Evolutionary conservation across 2,797 vertebrate genomes (phyloP).

Genomic region (Limosa lapponica): DNA sequence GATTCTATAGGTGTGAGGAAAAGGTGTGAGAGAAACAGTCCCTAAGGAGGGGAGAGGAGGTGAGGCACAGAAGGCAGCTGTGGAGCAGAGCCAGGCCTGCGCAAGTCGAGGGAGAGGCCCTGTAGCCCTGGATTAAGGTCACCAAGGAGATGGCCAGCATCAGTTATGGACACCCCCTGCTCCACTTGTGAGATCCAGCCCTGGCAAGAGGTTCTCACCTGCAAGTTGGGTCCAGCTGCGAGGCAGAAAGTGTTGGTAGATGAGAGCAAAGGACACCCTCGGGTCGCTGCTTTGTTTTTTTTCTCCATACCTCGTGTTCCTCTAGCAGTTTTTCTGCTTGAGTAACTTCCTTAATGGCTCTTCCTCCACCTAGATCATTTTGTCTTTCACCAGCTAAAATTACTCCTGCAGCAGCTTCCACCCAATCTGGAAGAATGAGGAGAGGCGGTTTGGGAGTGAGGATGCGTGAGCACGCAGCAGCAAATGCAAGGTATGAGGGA

Average conservation of each 20-base stretch:
- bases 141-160: neutral
- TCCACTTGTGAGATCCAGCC: neutral
- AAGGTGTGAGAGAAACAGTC: accelerated
- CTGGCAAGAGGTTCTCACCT: neutral
- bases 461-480: accelerated
- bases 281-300: accelerated
- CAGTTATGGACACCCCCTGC: neutral
- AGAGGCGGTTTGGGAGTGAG: neutral
- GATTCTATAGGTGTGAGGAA: neutral
- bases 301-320: accelerated
- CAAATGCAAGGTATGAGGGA: accelerated
- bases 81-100: neutral
- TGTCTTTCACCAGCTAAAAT: neutral
- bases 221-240: neutral
- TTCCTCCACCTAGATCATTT: neutral
- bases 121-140: neutral
- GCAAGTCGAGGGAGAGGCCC: accelerated
- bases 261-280: neutral
- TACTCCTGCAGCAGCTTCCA: neutral
- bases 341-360: neutral
- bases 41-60: neutral
- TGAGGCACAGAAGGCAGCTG: neutral
- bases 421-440: neutral
- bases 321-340: neutral
- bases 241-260: accelerated